Evolutionary conservation across 2,888 invertebrate species (phyloP).

Genomic region (Drosophila parthenogenetica): DNA sequence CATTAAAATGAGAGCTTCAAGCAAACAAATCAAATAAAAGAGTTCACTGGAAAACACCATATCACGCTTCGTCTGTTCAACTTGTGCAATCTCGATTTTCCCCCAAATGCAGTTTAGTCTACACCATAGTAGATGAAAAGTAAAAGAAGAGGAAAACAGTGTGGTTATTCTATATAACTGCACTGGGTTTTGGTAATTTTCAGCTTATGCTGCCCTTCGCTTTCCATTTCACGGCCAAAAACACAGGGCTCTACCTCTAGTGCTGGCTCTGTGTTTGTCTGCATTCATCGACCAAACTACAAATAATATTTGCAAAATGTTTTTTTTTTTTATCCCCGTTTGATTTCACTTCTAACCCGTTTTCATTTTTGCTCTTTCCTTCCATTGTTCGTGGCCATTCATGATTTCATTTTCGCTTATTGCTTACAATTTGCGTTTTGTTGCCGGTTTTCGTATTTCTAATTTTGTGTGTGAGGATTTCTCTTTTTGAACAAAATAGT

Average conservation of each 20-base stretch:
- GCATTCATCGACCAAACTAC: constrained; percentile 41
- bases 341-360: constrained; percentile 50
- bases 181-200: constrained; percentile 57
- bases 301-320: constrained; percentile 62
- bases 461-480: constrained; percentile 65
- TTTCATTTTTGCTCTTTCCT: not conserved
- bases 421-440: constrained; percentile 73
- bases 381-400: constrained; percentile 57
- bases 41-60: constrained; percentile 32
- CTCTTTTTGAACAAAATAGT: constrained; percentile 64
- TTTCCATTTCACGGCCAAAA: constrained; percentile 73
- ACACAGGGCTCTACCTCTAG: constrained; percentile 34
- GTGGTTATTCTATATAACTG: constrained; percentile 17
- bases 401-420: constrained; percentile 81
- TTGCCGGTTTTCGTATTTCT: constrained; percentile 67
- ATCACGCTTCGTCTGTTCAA: constrained; percentile 53
- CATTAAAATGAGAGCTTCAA: not conserved
- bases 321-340: constrained; percentile 64
- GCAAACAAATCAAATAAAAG: constrained; percentile 39
- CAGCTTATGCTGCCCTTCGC: constrained; percentile 64
- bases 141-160: not conserved
- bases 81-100: constrained; percentile 32
- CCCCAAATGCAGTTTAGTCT: constrained; percentile 8
- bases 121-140: not conserved
- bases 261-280: constrained; percentile 21